A percentile compares a stretch with the other conserved stretches of the same genome.
These are phyloP conservation scores for Solenopsis invicta DNA, from an alignment of 1,140 invertebrate species.

Conservation along the genomic window DNA sequence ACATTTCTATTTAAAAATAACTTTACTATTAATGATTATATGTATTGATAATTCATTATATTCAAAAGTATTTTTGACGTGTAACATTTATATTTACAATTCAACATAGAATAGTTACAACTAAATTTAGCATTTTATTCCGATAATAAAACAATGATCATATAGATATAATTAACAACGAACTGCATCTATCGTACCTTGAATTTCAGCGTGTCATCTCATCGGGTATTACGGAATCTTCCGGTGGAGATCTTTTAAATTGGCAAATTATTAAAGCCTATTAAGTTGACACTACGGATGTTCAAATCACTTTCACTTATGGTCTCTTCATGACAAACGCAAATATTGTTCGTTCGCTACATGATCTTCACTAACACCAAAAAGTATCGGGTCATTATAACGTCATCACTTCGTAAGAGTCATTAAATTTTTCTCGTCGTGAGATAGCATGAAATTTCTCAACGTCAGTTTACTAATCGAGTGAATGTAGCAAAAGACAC, in stretches of 20 bases:
- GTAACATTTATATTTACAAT: neutral
- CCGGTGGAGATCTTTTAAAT: constrained; percentile 16
- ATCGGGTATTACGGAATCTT: constrained; percentile 41
- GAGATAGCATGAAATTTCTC: neutral
- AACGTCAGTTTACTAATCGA: too few relatives aligned
- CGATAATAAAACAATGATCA: neutral
- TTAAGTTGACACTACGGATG: constrained; percentile 23
- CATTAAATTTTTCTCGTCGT: constrained; percentile 5
- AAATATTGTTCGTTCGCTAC: constrained; percentile 12
- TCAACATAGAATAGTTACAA: neutral
- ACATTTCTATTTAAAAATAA: too few relatives aligned
- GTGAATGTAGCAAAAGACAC: neutral
- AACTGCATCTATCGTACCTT: constrained; percentile 54
- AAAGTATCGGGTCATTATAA: constrained; percentile 16
- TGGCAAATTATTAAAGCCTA: neutral
- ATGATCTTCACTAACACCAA: constrained; percentile 41
- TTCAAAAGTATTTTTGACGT: neutral
- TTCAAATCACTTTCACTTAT: constrained; percentile 54
- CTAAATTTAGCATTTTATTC: neutral
- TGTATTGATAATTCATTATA: too few relatives aligned
- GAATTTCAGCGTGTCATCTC: constrained; percentile 40
- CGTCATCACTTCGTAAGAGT: constrained; percentile 29
- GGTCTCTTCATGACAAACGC: constrained; percentile 14
- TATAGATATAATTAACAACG: neutral
- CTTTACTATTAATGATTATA: too few relatives aligned